Percentiles rank a stretch among this genome's conserved stretches.
Conservation (phyloP, 2,113 vertebrate genomes). For the Ia io region DNA sequence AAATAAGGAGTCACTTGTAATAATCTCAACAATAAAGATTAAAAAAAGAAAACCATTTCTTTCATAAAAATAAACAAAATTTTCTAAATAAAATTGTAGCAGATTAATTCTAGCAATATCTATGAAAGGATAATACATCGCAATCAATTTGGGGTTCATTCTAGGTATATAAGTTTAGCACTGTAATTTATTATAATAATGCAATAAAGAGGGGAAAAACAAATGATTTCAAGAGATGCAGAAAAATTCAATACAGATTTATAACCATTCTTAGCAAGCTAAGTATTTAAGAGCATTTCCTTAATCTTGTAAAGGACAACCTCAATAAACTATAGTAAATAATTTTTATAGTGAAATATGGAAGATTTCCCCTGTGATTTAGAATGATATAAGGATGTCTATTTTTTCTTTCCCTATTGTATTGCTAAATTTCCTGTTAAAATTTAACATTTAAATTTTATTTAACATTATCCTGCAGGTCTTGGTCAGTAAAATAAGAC, state of each 20-base stretch:
- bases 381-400: neutral
- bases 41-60: neutral
- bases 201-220: neutral
- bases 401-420: neutral
- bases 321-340: neutral
- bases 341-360: neutral
- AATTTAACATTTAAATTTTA: neutral
- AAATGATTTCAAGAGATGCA: neutral
- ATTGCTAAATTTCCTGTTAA: neutral
- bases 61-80: neutral
- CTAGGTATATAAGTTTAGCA: neutral
- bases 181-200: neutral
- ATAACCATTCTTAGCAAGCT: neutral
- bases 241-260: neutral
- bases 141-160: neutral
- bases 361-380: neutral
- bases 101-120: neutral
- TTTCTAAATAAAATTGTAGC: neutral
- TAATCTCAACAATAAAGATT: no score
- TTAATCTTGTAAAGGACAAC: neutral
- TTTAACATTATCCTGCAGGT: neutral
- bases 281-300: neutral
- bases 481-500: neutral
- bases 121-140: neutral
- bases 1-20: no score